Percentiles rank a stretch among this genome's conserved stretches.
Conservation (phyloP, 2,888 invertebrate species). For the Globia sparganii region DNA sequence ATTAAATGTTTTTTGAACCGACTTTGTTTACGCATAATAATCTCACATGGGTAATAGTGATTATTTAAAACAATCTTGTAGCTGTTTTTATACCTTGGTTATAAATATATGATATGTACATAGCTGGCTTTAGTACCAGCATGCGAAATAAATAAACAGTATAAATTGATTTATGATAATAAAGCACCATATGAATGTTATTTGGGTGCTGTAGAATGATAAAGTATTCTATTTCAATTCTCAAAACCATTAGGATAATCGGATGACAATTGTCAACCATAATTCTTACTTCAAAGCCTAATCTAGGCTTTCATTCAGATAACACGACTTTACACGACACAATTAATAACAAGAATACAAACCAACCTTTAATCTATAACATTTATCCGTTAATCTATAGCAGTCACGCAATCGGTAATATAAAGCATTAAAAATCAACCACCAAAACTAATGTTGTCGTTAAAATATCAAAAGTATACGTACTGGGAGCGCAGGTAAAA, state of each 20-base stretch:
- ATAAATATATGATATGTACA: background rate
- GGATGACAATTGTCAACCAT: slow-evolving; percentile 28
- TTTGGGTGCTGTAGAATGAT: background rate
- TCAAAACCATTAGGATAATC: slow-evolving; percentile 30
- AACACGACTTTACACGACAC: slow-evolving; percentile 56
- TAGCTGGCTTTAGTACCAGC: background rate
- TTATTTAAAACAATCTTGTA: background rate
- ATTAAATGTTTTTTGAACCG: slow-evolving; percentile 17
- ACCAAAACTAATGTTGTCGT: slow-evolving; percentile 52
- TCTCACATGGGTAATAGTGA: background rate
- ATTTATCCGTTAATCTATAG: slow-evolving; percentile 49
- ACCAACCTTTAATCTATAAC: slow-evolving; percentile 50
- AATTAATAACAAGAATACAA: slow-evolving; percentile 61
- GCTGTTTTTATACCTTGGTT: background rate
- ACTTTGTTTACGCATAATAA: slow-evolving; percentile 29
- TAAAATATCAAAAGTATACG: slow-evolving; percentile 47
- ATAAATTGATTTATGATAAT: background rate
- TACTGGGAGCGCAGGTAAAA: slow-evolving; percentile 45
- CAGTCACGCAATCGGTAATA: slow-evolving; percentile 53
- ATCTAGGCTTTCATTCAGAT: slow-evolving; percentile 57
- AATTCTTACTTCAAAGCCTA: slow-evolving; percentile 37
- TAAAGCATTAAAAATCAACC: slow-evolving; percentile 52
- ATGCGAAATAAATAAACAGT: background rate
- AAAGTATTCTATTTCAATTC: background rate
- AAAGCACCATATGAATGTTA: background rate